Evolutionary conservation across 2,113 vertebrate genomes (phyloP).

Genomic region (Pandion haliaetus): DNA sequence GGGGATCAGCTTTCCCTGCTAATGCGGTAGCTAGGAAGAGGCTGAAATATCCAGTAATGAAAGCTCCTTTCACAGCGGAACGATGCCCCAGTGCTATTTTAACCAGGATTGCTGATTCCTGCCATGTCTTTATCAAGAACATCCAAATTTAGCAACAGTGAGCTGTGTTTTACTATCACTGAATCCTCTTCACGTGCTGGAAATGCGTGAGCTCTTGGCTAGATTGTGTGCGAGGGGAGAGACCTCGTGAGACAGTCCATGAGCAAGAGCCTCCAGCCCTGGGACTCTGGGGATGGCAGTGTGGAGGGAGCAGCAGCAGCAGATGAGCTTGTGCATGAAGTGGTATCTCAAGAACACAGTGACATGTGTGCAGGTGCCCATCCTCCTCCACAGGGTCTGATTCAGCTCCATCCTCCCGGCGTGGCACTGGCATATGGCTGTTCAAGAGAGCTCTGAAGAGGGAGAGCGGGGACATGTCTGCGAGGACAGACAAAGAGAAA

Average conservation of each 20-base stretch:
- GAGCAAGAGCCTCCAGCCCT: neutral
- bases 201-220: neutral
- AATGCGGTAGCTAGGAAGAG: neutral
- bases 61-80: neutral
- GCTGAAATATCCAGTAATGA: neutral
- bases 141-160: neutral
- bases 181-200: neutral
- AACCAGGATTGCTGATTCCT: neutral
- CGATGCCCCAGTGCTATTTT: neutral
- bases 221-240: neutral
- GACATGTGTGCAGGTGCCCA: neutral
- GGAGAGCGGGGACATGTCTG: neutral
- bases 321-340: neutral
- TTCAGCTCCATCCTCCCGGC: neutral
- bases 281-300: rapidly evolving
- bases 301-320: neutral
- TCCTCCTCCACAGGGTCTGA: neutral
- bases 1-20: neutral
- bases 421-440: rapidly evolving
- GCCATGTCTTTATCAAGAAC: neutral
- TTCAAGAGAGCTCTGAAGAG: neutral
- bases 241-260: rapidly evolving
- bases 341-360: rapidly evolving
- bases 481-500: neutral
- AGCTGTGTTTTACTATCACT: neutral